Evolutionary conservation across 1,140 invertebrate genomes (phyloP).

Genomic region (Chironomus striatipennis): DNA sequence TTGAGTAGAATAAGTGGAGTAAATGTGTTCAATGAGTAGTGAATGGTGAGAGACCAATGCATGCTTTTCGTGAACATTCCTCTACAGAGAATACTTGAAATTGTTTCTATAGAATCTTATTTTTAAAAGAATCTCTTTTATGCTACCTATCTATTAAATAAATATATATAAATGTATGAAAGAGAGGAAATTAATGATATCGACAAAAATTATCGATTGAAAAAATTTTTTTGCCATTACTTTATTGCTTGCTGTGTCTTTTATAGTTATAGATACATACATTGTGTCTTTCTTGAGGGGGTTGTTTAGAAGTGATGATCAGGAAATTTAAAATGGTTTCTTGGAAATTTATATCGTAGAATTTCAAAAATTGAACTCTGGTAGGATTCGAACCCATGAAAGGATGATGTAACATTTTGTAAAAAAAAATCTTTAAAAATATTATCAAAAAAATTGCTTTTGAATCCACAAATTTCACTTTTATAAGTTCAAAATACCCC

Average conservation of each 20-base stretch:
- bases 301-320: neutral
- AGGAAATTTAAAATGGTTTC: too few relatives aligned
- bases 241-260: neutral
- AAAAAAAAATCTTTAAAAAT: too few relatives aligned
- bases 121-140: neutral
- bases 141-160: neutral
- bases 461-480: too few relatives aligned
- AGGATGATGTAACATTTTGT: too few relatives aligned
- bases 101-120: too few relatives aligned
- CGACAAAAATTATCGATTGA: constrained; percentile 12
- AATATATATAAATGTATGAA: neutral
- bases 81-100: too few relatives aligned
- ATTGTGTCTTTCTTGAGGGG: neutral
- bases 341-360: too few relatives aligned
- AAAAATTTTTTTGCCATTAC: neutral
- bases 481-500: too few relatives aligned
- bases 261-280: neutral
- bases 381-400: too few relatives aligned
- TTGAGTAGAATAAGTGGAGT: neutral
- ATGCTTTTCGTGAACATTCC: neutral
- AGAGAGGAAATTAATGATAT: constrained; percentile 3
- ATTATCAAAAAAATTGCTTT: too few relatives aligned
- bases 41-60: neutral
- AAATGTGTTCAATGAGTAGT: neutral
- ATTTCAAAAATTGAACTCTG: too few relatives aligned